Evolutionary conservation across 2,113 vertebrate species (phyloP).

Genomic region (Rhinoderma darwinii): DNA sequence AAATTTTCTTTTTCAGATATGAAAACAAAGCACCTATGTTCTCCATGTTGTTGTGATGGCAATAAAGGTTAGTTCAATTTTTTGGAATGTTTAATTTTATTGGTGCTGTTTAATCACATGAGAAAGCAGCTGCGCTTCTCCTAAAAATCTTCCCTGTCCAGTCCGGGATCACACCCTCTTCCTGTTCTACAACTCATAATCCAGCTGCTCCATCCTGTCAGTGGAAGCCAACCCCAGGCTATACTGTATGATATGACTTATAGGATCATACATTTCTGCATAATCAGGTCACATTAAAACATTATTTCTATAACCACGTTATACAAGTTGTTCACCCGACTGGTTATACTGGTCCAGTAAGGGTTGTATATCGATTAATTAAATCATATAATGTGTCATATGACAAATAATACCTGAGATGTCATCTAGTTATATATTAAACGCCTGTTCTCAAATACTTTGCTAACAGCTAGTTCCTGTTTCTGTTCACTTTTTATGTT

Average conservation of each 20-base stretch:
- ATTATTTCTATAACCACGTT: not conserved
- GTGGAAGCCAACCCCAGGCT: not conserved
- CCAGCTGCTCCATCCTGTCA: constrained; percentile 2
- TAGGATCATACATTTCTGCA: not conserved
- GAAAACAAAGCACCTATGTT: not conserved
- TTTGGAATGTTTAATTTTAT: not conserved
- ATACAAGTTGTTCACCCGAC: not conserved
- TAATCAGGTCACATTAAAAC: not conserved
- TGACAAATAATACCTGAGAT: too few species aligned
- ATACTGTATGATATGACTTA: not conserved
- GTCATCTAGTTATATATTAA: too few species aligned
- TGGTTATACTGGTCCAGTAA: not conserved
- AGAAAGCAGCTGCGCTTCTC: too few species aligned
- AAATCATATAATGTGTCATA: not conserved
- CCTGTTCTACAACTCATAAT: not conserved
- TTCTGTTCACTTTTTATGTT: not conserved
- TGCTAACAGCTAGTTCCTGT: not conserved
- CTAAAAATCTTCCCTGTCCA: not conserved
- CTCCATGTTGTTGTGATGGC: not conserved
- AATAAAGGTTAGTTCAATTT: constrained; percentile 29
- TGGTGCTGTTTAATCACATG: not conserved
- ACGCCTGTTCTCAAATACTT: not conserved
- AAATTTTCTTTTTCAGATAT: constrained; percentile 17
- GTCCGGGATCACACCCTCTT: not conserved
- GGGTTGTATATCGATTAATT: not conserved